Conservation (phyloP, 2,888 invertebrate genomes). For the Lysandra coridon region DNA sequence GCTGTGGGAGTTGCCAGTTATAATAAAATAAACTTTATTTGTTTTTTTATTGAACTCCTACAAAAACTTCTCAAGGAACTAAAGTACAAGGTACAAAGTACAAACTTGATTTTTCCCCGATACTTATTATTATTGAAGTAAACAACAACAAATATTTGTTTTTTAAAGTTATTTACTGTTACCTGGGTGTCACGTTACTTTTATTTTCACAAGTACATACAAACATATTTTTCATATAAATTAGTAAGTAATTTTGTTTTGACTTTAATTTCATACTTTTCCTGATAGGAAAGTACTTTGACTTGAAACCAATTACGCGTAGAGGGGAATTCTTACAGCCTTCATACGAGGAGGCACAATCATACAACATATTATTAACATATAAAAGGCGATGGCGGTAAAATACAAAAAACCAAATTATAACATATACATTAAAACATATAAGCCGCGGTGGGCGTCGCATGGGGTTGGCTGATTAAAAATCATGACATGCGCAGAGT, state of each 20-base stretch:
- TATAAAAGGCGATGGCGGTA: constrained; percentile 5
- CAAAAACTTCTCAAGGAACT: constrained; percentile 1
- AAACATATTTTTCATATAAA: too few species aligned
- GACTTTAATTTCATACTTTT: neutral
- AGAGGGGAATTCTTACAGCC: neutral
- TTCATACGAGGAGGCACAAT: neutral
- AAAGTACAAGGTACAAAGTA: neutral
- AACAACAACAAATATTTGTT: neutral
- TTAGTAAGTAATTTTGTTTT: too few species aligned
- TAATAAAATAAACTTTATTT: neutral
- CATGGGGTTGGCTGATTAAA: constrained; percentile 74
- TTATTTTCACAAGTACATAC: too few species aligned
- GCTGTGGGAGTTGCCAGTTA: neutral
- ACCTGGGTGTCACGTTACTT: too few species aligned
- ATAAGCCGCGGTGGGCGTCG: constrained; percentile 60
- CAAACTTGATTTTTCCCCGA: neutral
- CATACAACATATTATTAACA: constrained; percentile 8
- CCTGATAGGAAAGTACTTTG: neutral
- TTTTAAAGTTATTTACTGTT: neutral
- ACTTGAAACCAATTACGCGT: neutral
- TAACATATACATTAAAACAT: constrained; percentile 53
- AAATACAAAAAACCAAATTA: constrained; percentile 48
- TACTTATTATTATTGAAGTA: neutral
- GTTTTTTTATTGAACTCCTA: neutral
- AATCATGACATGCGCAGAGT: constrained; percentile 80